phyloP scores from a whole-genome alignment of 2,113 vertebrate species.

The Microcebus griseorufus region DNA sequence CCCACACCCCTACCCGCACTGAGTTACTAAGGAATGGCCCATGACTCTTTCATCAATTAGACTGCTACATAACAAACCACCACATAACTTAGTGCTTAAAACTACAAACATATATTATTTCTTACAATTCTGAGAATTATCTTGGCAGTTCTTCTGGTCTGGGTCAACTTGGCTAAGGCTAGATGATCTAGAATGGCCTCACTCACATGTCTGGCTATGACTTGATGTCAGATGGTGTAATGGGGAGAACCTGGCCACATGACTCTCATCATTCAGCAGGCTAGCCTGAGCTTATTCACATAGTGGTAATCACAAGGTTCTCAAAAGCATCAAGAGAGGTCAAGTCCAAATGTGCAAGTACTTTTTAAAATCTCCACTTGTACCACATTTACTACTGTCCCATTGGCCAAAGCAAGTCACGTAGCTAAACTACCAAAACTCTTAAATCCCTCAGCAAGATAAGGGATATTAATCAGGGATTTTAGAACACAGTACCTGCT shows the following conservation, averaged over 20 bases:
- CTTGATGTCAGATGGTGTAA: neutral
- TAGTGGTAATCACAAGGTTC: neutral
- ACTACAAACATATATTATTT: neutral
- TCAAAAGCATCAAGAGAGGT: neutral
- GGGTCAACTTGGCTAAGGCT: neutral
- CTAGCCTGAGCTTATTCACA: neutral
- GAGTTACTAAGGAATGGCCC: neutral
- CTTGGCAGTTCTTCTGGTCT: neutral
- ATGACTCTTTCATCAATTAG: neutral
- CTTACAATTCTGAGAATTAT: neutral
- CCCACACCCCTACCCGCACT: neutral
- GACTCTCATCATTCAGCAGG: neutral
- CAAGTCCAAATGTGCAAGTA: neutral
- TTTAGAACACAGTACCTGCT: neutral
- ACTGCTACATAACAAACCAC: neutral
- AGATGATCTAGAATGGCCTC: neutral
- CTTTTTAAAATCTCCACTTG: neutral
- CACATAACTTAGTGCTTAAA: neutral
- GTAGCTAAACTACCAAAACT: neutral
- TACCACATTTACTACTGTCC: neutral
- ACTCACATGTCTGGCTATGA: neutral
- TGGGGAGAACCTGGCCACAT: neutral
- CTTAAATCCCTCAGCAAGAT: neutral
- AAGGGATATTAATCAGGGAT: neutral
- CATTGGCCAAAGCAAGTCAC: neutral